Evolutionary conservation across 2,113 vertebrate genomes (phyloP).

Genomic region (Panthera uncia): DNA sequence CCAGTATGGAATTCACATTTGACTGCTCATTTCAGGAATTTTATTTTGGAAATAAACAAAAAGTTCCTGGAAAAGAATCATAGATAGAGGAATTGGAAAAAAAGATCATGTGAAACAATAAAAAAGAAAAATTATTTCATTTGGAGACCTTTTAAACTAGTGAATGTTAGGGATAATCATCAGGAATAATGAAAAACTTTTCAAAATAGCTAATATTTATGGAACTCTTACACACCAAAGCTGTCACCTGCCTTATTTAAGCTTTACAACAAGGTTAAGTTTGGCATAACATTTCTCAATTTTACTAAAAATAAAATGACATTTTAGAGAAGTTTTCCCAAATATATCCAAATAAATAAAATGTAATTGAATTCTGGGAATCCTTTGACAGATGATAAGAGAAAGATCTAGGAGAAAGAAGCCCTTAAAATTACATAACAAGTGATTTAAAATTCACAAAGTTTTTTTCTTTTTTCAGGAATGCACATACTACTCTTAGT

Average conservation of each 20-base stretch:
- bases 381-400: background rate
- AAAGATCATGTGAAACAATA: background rate
- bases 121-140: conserved; percentile 16
- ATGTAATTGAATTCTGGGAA: background rate
- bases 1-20: background rate
- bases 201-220: background rate
- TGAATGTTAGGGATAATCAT: background rate
- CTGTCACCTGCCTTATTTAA: background rate
- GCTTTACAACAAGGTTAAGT: background rate
- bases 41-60: conserved; percentile 8
- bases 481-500: background rate
- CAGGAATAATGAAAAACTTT: background rate
- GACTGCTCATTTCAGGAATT: background rate
- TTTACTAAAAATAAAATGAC: conserved; percentile 1
- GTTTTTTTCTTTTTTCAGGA: background rate
- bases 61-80: background rate
- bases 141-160: background rate
- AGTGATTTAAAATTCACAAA: background rate
- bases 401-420: background rate
- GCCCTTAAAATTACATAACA: background rate
- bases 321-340: background rate
- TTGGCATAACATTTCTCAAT: background rate
- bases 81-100: background rate
- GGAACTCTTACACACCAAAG: background rate
- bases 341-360: conserved; percentile 15